Percentiles rank a stretch among this genome's conserved stretches.
These are phyloP conservation scores for Microcebus lehilahytsara DNA, from an alignment of 2,113 vertebrate species.

Conservation along the genomic window DNA sequence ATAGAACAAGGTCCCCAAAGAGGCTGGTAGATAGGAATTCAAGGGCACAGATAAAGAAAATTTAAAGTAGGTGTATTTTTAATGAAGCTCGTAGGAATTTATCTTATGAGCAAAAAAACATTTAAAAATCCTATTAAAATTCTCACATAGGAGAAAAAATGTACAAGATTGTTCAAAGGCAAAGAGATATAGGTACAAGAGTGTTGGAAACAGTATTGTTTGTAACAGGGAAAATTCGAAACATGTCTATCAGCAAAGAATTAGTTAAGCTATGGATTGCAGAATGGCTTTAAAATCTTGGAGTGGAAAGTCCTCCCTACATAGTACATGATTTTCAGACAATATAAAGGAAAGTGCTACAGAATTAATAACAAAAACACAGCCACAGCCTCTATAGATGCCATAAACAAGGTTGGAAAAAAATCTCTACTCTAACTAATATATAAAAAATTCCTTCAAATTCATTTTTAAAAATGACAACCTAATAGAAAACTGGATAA, in stretches of 20 bases:
- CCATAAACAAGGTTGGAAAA: neutral
- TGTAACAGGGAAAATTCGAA: conserved; percentile 2
- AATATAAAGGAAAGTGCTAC: neutral
- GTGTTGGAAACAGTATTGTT: neutral
- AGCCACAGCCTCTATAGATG: neutral
- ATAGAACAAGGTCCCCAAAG: neutral
- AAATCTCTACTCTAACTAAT: neutral
- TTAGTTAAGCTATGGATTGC: neutral
- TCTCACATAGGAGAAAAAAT: neutral
- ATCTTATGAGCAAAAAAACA: neutral
- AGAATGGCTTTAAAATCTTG: conserved; percentile 10
- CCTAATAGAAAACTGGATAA: neutral
- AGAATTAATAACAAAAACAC: neutral
- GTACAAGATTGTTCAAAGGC: conserved; percentile 33
- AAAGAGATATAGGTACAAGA: neutral
- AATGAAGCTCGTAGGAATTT: neutral
- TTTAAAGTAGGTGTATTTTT: neutral
- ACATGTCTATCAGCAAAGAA: neutral
- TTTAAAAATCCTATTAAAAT: neutral
- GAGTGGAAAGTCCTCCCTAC: neutral
- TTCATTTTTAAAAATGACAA: neutral
- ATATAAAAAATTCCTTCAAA: neutral
- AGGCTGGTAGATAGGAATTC: neutral
- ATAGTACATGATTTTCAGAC: neutral
- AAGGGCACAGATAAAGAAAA: neutral